These are phyloP conservation scores for Phengaris alcon DNA, from an alignment of 2,888 invertebrate genomes.

Conservation along the genomic window DNA sequence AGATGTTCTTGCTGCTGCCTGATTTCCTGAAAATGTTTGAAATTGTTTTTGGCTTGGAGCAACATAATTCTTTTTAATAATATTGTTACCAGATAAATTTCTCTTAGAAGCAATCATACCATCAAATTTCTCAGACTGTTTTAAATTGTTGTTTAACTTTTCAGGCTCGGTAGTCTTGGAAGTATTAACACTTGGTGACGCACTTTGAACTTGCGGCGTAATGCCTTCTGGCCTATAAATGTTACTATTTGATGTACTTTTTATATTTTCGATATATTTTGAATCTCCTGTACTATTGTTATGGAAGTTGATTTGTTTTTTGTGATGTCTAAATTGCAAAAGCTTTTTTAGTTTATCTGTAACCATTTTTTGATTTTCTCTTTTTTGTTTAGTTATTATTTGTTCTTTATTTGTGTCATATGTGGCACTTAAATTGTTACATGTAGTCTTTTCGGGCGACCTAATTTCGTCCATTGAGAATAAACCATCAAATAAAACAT, in stretches of 20 bases:
- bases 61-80: constrained; percentile 12
- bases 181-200: background rate
- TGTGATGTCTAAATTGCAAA: constrained; percentile 54
- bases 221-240: background rate
- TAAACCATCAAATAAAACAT: constrained; percentile 56
- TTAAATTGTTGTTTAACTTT: constrained; percentile 18
- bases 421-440: constrained; percentile 22
- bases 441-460: constrained; percentile 47
- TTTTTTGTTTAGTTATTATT: background rate
- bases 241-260: background rate
- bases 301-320: constrained; percentile 38
- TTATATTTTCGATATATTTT: background rate
- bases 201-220: background rate
- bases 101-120: background rate
- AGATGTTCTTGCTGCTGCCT: constrained; percentile 33
- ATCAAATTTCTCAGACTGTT: background rate
- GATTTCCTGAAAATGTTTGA: constrained; percentile 34
- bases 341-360: constrained; percentile 56
- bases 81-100: constrained; percentile 1
- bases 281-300: background rate
- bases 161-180: background rate
- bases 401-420: background rate
- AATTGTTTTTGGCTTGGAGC: constrained; percentile 35
- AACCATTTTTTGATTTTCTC: constrained; percentile 43
- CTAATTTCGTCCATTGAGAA: constrained; percentile 62